Base-by-base conservation (phyloP, 2,113 vertebrate genomes). In the Serinus canaria region DNA sequence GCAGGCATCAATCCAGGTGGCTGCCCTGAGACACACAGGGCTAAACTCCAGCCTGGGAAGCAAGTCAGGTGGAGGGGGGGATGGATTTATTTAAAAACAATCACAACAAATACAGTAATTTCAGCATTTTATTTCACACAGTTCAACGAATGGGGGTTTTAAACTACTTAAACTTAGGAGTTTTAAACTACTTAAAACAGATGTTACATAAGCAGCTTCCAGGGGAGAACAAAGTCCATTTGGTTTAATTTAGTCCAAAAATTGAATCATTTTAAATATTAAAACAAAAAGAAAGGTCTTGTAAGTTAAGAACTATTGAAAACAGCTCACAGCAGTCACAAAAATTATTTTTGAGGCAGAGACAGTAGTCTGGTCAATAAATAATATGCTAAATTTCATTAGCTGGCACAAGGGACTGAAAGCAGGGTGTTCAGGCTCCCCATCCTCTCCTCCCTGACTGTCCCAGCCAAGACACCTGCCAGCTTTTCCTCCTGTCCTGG, bases 191-290 rank as follows among this genome's bases (percentile, higher is more conserved):
- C 69, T 74, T 86, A 18, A 80, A 93, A 22, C 60, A 90, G 75
- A 58, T 90, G 88, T 74, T 86, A 27, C 24, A 37, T 70, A 83
- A 96, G 81, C 59, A 80, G 85, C 72, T 95, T 93, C 85, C 94
- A 91, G 70, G 37, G 43, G 68, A 88, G 83, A 97, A 16, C 79
- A 81, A 95, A 95, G 85, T 92, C 63, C 23, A 11, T 19, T 94
- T 60, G 27, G 35, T 60, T 89, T 79, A 69, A 78, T 84, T 73
- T 31, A 10, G 46, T 74, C 50, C 16, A 11, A 77, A 76, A 88
- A 35, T 30, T 15, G 23, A 90, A 83, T 2, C 0, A 25, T 39
- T 85, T 82, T 31, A 72, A 63, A 41, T 88, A 66, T 52, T 43
- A 27, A 13, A 37, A 46, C 25, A 79, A 55, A 67, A 19, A 55